Percentiles rank a stretch among this genome's conserved stretches.
These are phyloP conservation scores for Andrena hattorfiana DNA, from an alignment of 2,888 invertebrate genomes.

Conservation along the genomic window DNA sequence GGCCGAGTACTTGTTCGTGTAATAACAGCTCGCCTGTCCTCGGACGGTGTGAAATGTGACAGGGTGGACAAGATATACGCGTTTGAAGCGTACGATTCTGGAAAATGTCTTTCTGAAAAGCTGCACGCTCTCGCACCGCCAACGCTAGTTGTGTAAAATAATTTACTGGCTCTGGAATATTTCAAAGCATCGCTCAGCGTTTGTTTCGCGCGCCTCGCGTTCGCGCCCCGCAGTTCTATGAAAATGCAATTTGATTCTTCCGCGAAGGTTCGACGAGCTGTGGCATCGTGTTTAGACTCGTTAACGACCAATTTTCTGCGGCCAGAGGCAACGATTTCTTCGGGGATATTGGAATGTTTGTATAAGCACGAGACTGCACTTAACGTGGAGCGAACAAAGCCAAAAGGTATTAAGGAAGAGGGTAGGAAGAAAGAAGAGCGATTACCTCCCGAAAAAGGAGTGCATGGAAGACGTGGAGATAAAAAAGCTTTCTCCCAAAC, in stretches of 20 bases:
- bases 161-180: conserved; percentile 28
- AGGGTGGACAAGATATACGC: conserved; percentile 29
- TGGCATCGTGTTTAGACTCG: not conserved
- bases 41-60: conserved; percentile 30
- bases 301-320: not conserved
- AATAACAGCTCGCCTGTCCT: conserved; percentile 37
- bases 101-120: conserved; percentile 26
- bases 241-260: conserved; percentile 2
- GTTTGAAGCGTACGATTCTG: conserved; percentile 18
- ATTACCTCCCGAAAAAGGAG: conserved; percentile 69
- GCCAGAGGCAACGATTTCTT: conserved; percentile 1
- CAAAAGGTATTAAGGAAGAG: conserved; percentile 23
- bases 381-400: conserved; percentile 26
- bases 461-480: conserved; percentile 59
- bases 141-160: conserved; percentile 2
- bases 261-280: not conserved
- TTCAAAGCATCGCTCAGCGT: not conserved
- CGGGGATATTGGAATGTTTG: not conserved
- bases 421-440: conserved; percentile 57
- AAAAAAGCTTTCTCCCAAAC: conserved; percentile 71
- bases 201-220: not conserved
- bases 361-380: not conserved
- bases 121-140: not conserved
- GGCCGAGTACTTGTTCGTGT: conserved; percentile 25
- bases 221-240: not conserved